phyloP scores from a whole-genome alignment of 2,797 vertebrate genomes.

The Bucorvus abyssinicus region DNA sequence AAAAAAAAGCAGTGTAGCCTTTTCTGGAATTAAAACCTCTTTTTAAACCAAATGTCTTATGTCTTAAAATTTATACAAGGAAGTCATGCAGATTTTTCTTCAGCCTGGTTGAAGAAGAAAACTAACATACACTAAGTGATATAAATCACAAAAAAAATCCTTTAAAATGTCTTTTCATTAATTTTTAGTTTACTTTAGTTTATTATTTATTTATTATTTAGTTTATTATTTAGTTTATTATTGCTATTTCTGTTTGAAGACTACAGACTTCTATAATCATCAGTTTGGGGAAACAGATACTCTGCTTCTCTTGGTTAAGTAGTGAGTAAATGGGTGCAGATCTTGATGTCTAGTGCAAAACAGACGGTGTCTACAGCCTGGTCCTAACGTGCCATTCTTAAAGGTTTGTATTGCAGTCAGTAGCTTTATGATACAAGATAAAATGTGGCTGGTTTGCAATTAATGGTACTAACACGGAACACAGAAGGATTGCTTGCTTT shows the following conservation, averaged over 20 bases:
- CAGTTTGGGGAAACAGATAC: not conserved
- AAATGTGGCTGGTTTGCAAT: not conserved
- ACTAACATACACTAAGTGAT: not conserved
- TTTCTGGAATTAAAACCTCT: not conserved
- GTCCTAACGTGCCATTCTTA: not conserved
- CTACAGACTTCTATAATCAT: not conserved
- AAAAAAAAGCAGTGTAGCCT: too few species aligned
- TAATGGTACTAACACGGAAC: not conserved
- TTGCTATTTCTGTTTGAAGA: not conserved
- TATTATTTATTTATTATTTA: too few species aligned
- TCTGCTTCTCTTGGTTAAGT: not conserved
- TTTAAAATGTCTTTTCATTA: not conserved
- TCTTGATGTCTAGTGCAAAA: not conserved
- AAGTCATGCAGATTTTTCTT: not conserved
- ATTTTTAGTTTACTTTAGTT: not conserved
- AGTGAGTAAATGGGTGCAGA: not conserved
- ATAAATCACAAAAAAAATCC: not conserved
- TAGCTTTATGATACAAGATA: not conserved
- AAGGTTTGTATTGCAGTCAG: not conserved
- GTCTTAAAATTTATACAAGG: not conserved
- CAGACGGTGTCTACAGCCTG: not conserved
- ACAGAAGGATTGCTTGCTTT: not conserved
- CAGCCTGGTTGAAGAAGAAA: not conserved
- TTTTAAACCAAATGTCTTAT: not conserved
- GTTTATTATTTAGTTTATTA: too few species aligned